Conservation (phyloP, 2,888 invertebrate species). For the Epiblema foenella region DNA sequence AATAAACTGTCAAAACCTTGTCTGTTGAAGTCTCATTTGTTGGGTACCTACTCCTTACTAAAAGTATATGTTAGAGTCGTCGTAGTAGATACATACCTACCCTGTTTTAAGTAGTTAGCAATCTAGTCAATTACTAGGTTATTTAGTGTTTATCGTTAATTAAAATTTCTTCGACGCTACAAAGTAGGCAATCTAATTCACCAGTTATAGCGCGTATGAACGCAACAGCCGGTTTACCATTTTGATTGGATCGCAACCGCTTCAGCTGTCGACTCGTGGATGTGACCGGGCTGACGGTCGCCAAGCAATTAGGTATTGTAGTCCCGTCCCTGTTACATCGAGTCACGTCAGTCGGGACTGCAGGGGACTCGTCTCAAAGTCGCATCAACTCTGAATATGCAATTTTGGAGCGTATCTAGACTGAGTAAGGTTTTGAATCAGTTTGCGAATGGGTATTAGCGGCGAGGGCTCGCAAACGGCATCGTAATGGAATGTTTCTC, state of each 20-base stretch:
- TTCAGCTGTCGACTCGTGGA: constrained; percentile 4
- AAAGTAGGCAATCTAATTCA: not conserved
- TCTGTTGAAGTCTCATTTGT: no score
- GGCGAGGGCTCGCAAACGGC: constrained; percentile 6
- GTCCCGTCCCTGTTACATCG: constrained; percentile 1
- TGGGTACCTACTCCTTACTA: no score
- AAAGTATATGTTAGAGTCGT: no score
- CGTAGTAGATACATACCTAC: no score
- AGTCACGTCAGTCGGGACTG: constrained; percentile 13
- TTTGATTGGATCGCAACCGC: constrained; percentile 18
- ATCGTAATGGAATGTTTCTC: constrained; percentile 29
- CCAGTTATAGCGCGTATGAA: not conserved
- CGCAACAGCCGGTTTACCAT: not conserved
- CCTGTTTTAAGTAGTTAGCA: no score
- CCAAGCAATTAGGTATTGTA: constrained; percentile 12
- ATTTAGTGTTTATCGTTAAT: not conserved
- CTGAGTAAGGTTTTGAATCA: constrained; percentile 13
- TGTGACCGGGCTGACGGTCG: not conserved
- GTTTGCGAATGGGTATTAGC: constrained; percentile 10
- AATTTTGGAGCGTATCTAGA: constrained; percentile 1
- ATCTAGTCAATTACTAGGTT: not conserved
- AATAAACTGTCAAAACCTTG: no score
- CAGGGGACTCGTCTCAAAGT: not conserved
- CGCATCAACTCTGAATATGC: not conserved
- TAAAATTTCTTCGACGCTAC: not conserved